Conservation (phyloP, 1,140 invertebrate genomes). For the Babylonia areolata region DNA sequence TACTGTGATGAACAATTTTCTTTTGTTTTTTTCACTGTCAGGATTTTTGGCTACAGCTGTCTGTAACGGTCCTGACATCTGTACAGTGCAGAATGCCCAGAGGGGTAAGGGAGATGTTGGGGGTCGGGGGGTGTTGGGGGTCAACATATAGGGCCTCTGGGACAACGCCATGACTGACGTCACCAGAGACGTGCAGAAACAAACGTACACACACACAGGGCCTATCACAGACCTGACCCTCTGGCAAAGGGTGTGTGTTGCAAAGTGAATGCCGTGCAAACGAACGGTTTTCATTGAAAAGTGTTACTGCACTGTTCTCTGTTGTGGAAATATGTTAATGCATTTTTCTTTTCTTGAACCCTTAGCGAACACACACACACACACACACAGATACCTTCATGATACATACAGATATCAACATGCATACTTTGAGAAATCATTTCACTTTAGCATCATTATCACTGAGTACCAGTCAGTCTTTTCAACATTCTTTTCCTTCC, state of each 20-base stretch:
- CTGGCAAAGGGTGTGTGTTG: background rate
- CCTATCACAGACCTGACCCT: conserved; percentile 35
- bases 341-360: background rate
- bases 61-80: background rate
- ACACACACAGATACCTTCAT: too few relatives aligned
- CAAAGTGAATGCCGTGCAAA: background rate
- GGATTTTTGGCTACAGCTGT: background rate
- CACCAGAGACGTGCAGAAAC: background rate
- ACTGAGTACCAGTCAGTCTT: background rate
- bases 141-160: too few relatives aligned
- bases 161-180: background rate
- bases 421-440: too few relatives aligned
- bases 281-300: background rate
- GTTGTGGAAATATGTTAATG: background rate
- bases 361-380: too few relatives aligned
- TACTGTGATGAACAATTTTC: too few relatives aligned
- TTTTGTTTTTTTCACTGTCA: background rate
- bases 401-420: too few relatives aligned
- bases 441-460: too few relatives aligned
- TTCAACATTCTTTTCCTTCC: background rate
- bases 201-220: background rate
- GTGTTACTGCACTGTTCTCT: background rate
- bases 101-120: background rate
- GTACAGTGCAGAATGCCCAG: background rate
- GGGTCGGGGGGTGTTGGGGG: too few relatives aligned